Evolutionary conservation across 2,888 invertebrate genomes (phyloP), one percentile per base, ranked within the genome.

Genomic region (Drosophila demipolita): DNA sequence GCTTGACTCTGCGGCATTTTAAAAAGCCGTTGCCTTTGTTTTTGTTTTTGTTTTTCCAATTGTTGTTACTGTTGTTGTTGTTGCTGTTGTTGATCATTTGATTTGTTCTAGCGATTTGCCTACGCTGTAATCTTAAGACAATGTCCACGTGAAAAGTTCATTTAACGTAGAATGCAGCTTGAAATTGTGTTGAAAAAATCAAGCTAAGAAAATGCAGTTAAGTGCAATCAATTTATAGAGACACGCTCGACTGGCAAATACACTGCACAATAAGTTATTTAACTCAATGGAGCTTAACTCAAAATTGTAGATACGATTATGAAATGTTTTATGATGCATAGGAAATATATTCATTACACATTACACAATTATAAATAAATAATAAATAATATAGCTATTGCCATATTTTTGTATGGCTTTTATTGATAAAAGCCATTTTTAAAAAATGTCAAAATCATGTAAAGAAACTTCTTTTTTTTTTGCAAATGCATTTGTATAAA

Each of bases 1-100:
- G 63, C 53, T 53, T 38, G 33, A 49, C 73, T 76, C 35, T 64
- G 67, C 50, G 59, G 71, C 75, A 35, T 60, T 73, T 63, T 35
- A 66, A 75, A 75, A 75, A 75, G 66, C 59, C 59, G 63, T 72
- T 66, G 76, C 66, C 63, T 77, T 67, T 29, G 29, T 77, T 67
- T 35, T 73, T 45, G 45, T 77, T 75, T 53, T 72, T 60, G 55
- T 60, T 36, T 40, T 38, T 53, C 1, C 50, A 20, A 23, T 38
- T 61, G 50, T 52, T 63, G 40, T 70, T 61, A 50, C 36, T 57
- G 33, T 40, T 69, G 61, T 15, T 61, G 61, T 7, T 36, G 35
- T 8, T 2, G 40, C 2, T 42, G 2, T n/a, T 50, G 32, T 38
- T 54, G 77, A 78, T 77, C 78, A 74, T 78, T 77, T 74, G 66